These are phyloP conservation scores for Spongilla lacustris DNA, from an alignment of 37 sponge, comb jelly and placozoan species.

Conservation along the genomic window DNA sequence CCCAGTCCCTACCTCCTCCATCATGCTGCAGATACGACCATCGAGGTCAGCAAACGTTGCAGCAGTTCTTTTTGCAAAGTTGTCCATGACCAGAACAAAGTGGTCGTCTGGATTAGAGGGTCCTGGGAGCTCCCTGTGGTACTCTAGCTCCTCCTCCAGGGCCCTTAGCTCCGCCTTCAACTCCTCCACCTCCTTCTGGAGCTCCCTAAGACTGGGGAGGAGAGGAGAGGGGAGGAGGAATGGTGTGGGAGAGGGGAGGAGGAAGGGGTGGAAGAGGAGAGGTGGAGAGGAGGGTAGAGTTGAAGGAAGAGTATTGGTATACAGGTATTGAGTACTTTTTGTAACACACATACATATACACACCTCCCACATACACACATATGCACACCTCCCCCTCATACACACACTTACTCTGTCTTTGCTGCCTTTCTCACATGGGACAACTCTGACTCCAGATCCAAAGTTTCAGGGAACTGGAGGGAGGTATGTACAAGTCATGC, in stretches of 20 bases:
- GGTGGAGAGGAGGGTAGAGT: neutral
- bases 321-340: too few relatives aligned
- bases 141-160: constrained; percentile 64
- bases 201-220: constrained; percentile 47
- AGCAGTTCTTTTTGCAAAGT: constrained; percentile 33
- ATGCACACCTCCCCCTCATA: too few relatives aligned
- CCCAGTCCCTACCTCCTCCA: constrained; percentile 34
- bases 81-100: constrained; percentile 63
- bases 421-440: too few relatives aligned
- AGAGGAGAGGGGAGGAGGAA: neutral
- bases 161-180: constrained; percentile 46
- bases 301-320: too few relatives aligned
- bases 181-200: constrained; percentile 65
- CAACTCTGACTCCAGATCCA: too few relatives aligned
- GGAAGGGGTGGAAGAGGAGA: neutral
- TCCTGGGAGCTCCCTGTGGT: constrained; percentile 27
- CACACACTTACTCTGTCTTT: too few relatives aligned
- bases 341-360: too few relatives aligned
- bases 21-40: constrained; percentile 42
- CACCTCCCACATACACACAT: too few relatives aligned
- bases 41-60: constrained; percentile 38
- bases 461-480: too few relatives aligned
- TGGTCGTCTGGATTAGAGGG: constrained; percentile 47
- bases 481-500: too few relatives aligned
- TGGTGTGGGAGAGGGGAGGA: neutral